Evolutionary conservation across 2,888 invertebrate species (phyloP).

Genomic region (Ormyrus pomaceus): DNA sequence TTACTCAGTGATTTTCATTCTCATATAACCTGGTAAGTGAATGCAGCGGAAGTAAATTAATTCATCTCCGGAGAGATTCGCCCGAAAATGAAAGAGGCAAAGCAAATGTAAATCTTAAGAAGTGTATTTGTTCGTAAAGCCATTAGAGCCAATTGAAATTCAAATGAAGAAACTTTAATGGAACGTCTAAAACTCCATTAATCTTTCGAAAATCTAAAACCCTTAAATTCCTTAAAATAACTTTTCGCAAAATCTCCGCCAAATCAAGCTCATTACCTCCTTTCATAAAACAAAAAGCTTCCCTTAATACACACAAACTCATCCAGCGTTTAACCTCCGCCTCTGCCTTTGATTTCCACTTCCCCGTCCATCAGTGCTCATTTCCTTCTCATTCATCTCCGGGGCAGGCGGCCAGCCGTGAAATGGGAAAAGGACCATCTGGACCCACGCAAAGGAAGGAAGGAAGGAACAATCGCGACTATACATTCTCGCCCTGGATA

Average conservation of each 20-base stretch:
- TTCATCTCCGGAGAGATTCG: too few species aligned
- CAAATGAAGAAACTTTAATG: too few species aligned
- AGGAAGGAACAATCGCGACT: constrained; percentile 31
- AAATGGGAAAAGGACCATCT: constrained; percentile 27
- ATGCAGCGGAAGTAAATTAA: too few species aligned
- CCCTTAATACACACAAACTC: background rate
- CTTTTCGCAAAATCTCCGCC: too few species aligned
- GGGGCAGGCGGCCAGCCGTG: constrained; percentile 22
- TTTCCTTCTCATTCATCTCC: constrained; percentile 50
- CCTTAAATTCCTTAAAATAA: too few species aligned
- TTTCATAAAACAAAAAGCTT: background rate
- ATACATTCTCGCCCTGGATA: constrained; percentile 42
- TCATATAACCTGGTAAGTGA: too few species aligned
- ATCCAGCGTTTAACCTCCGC: background rate
- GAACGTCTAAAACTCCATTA: too few species aligned
- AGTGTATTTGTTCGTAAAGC: too few species aligned
- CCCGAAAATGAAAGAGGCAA: too few species aligned
- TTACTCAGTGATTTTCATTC: too few species aligned
- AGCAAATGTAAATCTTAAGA: too few species aligned
- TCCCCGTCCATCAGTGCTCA: constrained; percentile 39
- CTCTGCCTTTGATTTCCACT: background rate
- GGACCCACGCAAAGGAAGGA: constrained; percentile 14
- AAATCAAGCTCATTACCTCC: background rate
- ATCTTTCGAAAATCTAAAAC: background rate
- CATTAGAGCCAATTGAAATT: too few species aligned